A percentile compares a stretch with the other conserved stretches of the same genome.
These are phyloP conservation scores for Tarsius wallacei DNA, from an alignment of 2,797 vertebrate genomes.

Conservation along the genomic window DNA sequence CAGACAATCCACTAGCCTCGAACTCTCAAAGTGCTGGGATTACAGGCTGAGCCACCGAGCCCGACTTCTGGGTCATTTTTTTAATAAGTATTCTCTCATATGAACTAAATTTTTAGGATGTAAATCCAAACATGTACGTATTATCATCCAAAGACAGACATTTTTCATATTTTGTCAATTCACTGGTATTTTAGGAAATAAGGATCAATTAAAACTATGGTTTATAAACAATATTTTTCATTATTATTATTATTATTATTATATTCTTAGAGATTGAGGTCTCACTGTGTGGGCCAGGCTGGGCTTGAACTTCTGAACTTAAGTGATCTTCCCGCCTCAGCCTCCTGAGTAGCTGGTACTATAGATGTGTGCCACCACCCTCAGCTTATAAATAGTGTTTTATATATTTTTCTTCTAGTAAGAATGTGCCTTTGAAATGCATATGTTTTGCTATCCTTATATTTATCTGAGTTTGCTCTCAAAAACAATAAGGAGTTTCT, in stretches of 20 bases:
- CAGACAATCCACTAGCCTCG: no score
- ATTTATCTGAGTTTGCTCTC: not conserved
- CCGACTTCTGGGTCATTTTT: no score
- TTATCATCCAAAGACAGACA: not conserved
- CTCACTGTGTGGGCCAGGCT: not conserved
- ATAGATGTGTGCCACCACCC: not conserved
- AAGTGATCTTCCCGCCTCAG: no score
- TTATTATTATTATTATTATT: not conserved
- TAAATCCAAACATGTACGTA: not conserved
- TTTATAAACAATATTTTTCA: not conserved
- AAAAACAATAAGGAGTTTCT: not conserved
- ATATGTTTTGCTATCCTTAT: not conserved
- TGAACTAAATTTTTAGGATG: not conserved
- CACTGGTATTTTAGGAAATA: slow-evolving; percentile 34
- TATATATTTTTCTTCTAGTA: not conserved
- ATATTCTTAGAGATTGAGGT: not conserved
- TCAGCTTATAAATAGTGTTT: not conserved
- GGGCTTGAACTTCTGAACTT: not conserved
- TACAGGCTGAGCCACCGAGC: no score
- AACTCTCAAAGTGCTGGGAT: no score
- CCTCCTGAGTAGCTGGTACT: not conserved
- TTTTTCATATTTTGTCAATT: not conserved
- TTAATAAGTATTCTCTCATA: not conserved
- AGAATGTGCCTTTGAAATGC: not conserved
- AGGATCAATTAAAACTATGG: slow-evolving; percentile 1